These are phyloP conservation scores for Mirounga angustirostris DNA, from an alignment of 2,113 vertebrate genomes.

Conservation along the genomic window DNA sequence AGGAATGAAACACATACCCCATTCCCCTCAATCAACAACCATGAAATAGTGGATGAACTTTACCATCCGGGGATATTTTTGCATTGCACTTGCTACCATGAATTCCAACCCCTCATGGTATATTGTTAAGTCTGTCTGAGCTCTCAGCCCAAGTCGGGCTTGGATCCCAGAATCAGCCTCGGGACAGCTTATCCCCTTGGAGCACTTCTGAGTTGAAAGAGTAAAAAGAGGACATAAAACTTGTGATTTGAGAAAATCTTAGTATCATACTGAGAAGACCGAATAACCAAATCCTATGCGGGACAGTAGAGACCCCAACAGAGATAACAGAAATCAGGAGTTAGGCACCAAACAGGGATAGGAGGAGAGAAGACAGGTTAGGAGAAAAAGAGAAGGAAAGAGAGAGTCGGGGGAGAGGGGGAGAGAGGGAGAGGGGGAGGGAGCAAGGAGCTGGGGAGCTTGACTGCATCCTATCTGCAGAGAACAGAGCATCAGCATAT, in stretches of 20 bases:
- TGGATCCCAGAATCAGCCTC: not conserved
- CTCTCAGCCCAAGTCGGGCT: too few species aligned
- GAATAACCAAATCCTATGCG: not conserved
- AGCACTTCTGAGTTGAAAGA: not conserved
- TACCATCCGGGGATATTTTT: not conserved
- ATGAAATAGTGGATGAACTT: fast-evolving
- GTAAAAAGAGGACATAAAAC: not conserved
- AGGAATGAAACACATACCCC: not conserved
- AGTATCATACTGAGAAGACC: not conserved
- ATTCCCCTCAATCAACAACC: not conserved
- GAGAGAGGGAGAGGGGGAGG: too few species aligned
- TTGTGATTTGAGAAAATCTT: not conserved
- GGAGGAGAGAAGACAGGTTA: not conserved
- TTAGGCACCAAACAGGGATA: not conserved
- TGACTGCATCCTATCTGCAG: too few species aligned
- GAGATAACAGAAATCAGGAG: not conserved
- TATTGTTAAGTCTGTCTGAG: not conserved
- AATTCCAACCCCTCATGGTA: not conserved
- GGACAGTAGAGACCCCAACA: not conserved
- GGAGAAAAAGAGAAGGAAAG: not conserved
- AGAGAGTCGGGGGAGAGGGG: too few species aligned
- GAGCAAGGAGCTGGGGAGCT: not conserved
- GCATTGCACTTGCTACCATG: not conserved
- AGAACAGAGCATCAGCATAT: not conserved
- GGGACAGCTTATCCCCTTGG: not conserved